Evolutionary conservation across 2,888 invertebrate species (phyloP), one percentile per base, ranked within the genome.

Genomic region (Diarsia brunnea): DNA sequence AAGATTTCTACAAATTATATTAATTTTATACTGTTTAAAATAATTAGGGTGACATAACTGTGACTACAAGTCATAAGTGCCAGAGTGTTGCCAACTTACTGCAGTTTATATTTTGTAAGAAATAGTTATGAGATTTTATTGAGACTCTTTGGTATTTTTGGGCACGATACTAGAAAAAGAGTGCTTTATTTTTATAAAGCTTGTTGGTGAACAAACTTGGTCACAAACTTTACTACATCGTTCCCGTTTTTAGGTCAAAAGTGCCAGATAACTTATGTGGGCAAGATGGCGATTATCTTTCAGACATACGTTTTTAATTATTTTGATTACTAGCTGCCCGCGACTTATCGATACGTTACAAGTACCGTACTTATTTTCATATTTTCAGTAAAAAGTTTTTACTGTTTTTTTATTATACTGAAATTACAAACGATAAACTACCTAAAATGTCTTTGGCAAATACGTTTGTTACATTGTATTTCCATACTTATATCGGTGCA

Each of bases 41-140:
- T 61, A 43, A 43, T 63, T 38, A 61, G 1, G n/a, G 38, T 43
- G 38, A 14, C 43, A 14, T 14, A 16, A 88, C 80, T 85, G 75
- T 76, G 84, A 86, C 88, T 82, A 84, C 77, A 88, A 87, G 82
- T 84, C 82, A 82, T 87, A 84, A 84, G 86, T 86, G 81, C 78
- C 78, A 85, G 73, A 79, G 77, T 81, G 73, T 84, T 82, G 85
- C 81, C 88, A 88, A 88, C 77, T 85, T 85, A 88, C 72, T 82
- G 84, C 53, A 74, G 83, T 88, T 86, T 79, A 85, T 78, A 80
- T 79, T 84, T 83, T 74, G 79, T 76, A 81, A 80, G 68, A 86
- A 81, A 74, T 81, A 88, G 86, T 84, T 84, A 84, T 77, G 61
- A 67, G 69, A 51, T 55, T 78, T 84, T 76, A 72, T 73, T 70